These are phyloP conservation scores for Hydra vulgaris DNA, from an alignment of 30 jellyfish, hydroid and myxozoan species.

Conservation along the genomic window DNA sequence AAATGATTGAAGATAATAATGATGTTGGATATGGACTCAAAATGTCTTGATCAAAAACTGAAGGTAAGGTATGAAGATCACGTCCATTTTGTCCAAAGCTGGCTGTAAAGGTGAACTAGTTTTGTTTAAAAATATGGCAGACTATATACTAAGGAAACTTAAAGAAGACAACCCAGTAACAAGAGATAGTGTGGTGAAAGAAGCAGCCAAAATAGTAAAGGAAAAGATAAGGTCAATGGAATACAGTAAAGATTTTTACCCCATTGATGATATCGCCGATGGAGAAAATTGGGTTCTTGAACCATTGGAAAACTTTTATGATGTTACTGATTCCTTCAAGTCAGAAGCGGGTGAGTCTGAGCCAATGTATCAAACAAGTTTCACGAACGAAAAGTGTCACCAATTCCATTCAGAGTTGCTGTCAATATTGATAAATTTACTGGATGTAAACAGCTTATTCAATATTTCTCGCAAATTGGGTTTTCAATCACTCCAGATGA, in stretches of 20 bases:
- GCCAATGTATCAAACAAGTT: constrained; percentile 9
- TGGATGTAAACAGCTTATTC: too few relatives aligned
- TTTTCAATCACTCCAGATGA: constrained; percentile 20
- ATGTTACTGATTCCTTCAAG: too few relatives aligned
- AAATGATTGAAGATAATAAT: constrained; percentile 8
- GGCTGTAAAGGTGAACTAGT: constrained; percentile 33
- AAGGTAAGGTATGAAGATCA: constrained; percentile 34
- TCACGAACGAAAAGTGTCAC: constrained; percentile 20
- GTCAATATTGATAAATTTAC: too few relatives aligned
- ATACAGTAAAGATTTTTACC: too few relatives aligned
- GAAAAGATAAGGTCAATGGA: too few relatives aligned
- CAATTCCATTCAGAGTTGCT: not conserved
- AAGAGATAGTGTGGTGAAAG: constrained; percentile 24
- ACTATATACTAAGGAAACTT: constrained; percentile 13
- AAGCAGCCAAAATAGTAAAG: constrained; percentile 41
- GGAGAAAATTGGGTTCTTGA: too few relatives aligned
- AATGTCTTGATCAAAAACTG: constrained; percentile 17
- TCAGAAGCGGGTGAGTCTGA: too few relatives aligned
- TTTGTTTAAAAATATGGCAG: constrained; percentile 50
- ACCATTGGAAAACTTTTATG: too few relatives aligned
- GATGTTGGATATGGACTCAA: constrained; percentile 18
- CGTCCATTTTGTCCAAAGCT: constrained; percentile 31
- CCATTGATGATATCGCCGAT: too few relatives aligned
- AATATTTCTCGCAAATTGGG: constrained; percentile 14
- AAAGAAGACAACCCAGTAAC: constrained; percentile 22